phyloP scores from a whole-genome alignment of 2,888 invertebrate genomes.

The Pantelozetes paolii region DNA sequence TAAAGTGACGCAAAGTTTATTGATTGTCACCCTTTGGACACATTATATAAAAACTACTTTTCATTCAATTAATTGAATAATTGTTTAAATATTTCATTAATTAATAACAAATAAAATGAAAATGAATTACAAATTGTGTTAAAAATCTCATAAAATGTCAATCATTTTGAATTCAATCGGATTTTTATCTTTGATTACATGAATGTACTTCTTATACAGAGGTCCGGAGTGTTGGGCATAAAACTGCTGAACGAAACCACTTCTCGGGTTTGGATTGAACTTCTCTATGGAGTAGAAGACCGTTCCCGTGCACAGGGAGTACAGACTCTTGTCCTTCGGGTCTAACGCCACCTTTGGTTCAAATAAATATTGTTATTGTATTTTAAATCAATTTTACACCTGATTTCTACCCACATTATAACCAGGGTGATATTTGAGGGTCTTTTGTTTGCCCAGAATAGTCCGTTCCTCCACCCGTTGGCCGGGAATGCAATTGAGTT shows the following conservation, averaged over 20 bases:
- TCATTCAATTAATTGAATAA: neutral
- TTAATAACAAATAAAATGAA: too few relatives aligned
- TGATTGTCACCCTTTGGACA: too few relatives aligned
- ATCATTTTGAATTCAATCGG: conserved; percentile 38
- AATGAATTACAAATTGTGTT: too few relatives aligned
- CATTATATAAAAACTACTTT: too few relatives aligned
- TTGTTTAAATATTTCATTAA: neutral
- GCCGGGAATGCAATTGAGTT: conserved; percentile 25
- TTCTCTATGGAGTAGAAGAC: conserved; percentile 42
- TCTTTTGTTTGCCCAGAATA: conserved; percentile 37
- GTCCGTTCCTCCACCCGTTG: conserved; percentile 39
- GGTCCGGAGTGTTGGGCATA: conserved; percentile 32
- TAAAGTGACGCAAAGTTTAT: too few relatives aligned
- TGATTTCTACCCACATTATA: conserved; percentile 30
- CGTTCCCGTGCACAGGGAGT: conserved; percentile 40
- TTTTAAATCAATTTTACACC: neutral
- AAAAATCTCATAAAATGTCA: conserved; percentile 41
- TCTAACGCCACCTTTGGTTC: conserved; percentile 38
- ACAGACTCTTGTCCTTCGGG: conserved; percentile 43
- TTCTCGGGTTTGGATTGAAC: conserved; percentile 36
- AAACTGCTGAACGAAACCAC: conserved; percentile 39
- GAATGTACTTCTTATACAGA: conserved; percentile 40
- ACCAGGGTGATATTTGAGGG: conserved; percentile 43
- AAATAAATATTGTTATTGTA: neutral
- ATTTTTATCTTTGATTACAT: conserved; percentile 39